These are phyloP conservation scores for Gonatopus flavifemur DNA, from an alignment of 1,140 invertebrate species.

Conservation along the genomic window DNA sequence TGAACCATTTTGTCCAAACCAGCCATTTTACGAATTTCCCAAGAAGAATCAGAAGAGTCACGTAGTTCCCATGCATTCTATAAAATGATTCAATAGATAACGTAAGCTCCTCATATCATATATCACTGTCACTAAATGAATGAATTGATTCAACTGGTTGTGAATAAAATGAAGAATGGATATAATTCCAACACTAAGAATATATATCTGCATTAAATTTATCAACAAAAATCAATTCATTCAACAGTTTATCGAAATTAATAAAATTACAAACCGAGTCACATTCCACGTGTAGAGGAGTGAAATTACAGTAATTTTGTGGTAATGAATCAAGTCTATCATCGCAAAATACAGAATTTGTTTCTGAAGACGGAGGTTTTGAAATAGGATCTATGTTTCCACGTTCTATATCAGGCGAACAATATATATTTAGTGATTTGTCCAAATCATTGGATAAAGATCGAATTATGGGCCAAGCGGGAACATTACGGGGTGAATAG, in stretches of 20 bases:
- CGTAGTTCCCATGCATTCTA: constrained; percentile 68
- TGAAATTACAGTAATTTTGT: constrained; percentile 22
- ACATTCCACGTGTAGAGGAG: constrained; percentile 65
- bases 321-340: constrained; percentile 3
- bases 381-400: not conserved
- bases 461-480: not conserved
- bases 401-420: too few relatives aligned
- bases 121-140: too few relatives aligned
- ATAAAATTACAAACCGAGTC: constrained; percentile 64
- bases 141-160: too few relatives aligned
- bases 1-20: constrained; percentile 64
- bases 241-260: too few relatives aligned
- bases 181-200: too few relatives aligned
- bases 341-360: not conserved
- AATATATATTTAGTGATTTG: constrained; percentile 4
- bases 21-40: constrained; percentile 59
- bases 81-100: constrained; percentile 17
- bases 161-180: not conserved
- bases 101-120: not conserved
- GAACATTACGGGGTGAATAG: not conserved
- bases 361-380: constrained; percentile 6
- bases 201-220: too few relatives aligned
- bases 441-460: too few relatives aligned
- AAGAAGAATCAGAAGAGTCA: constrained; percentile 47
- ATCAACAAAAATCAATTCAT: too few relatives aligned